Conservation (phyloP, 2,888 invertebrate genomes). For the Escarpia spicata region DNA sequence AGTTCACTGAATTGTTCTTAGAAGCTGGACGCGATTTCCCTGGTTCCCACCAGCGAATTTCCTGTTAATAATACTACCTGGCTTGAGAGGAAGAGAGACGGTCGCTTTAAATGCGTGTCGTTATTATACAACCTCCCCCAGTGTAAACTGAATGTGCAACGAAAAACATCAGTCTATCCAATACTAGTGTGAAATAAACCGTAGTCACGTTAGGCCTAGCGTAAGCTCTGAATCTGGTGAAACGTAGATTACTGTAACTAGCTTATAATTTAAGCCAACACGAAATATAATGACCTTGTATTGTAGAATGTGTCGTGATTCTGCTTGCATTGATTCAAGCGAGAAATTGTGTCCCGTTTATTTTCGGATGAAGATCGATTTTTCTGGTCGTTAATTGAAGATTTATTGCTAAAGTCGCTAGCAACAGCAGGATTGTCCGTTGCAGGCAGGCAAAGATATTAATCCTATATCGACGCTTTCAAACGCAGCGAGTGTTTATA, state of each 20-base stretch:
- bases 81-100: too few species aligned
- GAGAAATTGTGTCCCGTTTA: neutral
- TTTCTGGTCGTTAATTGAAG: neutral
- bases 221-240: neutral
- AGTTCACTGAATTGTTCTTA: too few species aligned
- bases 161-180: neutral
- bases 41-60: too few species aligned
- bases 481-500: neutral
- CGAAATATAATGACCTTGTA: neutral
- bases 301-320: neutral
- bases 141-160: neutral
- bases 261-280: neutral
- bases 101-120: too few species aligned
- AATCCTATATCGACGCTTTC: neutral
- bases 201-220: neutral
- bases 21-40: too few species aligned
- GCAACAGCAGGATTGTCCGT: neutral
- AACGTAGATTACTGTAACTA: neutral
- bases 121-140: neutral
- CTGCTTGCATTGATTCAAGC: neutral
- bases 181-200: neutral
- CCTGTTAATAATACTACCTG: too few species aligned
- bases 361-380: neutral
- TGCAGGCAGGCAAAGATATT: neutral
- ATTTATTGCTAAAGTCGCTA: neutral